These are phyloP conservation scores for Limosa lapponica DNA, from an alignment of 2,797 vertebrate genomes.

Conservation along the genomic window DNA sequence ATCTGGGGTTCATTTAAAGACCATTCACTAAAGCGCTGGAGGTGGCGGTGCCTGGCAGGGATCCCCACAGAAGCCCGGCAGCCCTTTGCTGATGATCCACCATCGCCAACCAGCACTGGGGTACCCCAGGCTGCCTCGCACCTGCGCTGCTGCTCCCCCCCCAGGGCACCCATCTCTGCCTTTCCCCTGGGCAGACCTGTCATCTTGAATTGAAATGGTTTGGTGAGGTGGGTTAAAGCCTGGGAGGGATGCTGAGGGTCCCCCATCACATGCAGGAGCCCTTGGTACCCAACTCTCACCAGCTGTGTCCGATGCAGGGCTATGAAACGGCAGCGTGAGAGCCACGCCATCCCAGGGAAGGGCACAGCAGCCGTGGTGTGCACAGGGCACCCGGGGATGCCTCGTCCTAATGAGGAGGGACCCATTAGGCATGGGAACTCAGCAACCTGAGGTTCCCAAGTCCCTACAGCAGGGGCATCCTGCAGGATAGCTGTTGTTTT, in stretches of 20 bases:
- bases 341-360: fast-evolving
- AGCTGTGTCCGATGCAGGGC: not conserved
- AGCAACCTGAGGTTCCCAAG: not conserved
- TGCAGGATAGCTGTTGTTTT: not conserved
- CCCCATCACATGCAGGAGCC: not conserved
- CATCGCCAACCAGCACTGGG: not conserved
- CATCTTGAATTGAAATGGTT: not conserved
- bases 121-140: not conserved
- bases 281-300: not conserved
- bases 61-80: not conserved
- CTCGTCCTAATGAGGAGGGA: not conserved
- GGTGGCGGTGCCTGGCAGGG: fast-evolving
- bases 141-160: not conserved
- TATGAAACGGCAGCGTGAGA: not conserved
- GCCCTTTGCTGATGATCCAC: not conserved
- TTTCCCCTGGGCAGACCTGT: not conserved
- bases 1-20: not conserved
- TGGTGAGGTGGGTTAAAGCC: not conserved
- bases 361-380: not conserved
- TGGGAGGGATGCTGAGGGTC: not conserved
- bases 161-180: not conserved
- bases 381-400: too few relatives aligned
- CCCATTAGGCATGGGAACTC: not conserved
- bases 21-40: fast-evolving
- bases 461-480: not conserved